Percentiles rank a stretch among this genome's conserved stretches.
phyloP scores from a whole-genome alignment of 2,113 vertebrate genomes.

The Pelmatolapia mariae region DNA sequence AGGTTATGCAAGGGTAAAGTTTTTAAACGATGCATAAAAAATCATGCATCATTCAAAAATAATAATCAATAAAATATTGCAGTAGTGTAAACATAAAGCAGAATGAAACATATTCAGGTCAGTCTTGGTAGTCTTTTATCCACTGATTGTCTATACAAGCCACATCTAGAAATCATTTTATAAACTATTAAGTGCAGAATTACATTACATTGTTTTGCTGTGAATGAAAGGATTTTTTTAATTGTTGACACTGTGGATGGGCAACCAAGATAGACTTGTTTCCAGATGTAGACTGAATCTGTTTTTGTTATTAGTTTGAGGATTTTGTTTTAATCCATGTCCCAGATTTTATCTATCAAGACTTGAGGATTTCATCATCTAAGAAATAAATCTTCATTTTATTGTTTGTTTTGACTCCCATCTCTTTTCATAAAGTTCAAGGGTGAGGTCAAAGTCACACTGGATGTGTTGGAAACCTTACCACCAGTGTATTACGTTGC shows the following conservation, averaged over 20 bases:
- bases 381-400: background rate
- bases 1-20: background rate
- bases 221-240: background rate
- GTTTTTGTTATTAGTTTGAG: background rate
- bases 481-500: background rate
- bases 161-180: background rate
- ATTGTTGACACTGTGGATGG: background rate
- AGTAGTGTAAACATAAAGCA: background rate
- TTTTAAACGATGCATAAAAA: background rate
- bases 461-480: background rate
- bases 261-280: background rate
- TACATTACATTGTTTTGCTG: background rate
- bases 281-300: background rate
- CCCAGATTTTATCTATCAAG: background rate
- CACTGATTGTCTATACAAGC: background rate
- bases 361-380: background rate
- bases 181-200: background rate
- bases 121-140: background rate
- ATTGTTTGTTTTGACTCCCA: background rate
- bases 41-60: background rate
- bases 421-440: background rate
- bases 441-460: background rate
- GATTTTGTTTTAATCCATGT: background rate
- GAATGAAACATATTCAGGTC: background rate
- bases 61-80: background rate